A percentile compares a stretch with the other conserved stretches of the same genome.
These are phyloP conservation scores for Paramormyrops hopkinsi DNA, from an alignment of 2,797 vertebrate species.

Conservation along the genomic window DNA sequence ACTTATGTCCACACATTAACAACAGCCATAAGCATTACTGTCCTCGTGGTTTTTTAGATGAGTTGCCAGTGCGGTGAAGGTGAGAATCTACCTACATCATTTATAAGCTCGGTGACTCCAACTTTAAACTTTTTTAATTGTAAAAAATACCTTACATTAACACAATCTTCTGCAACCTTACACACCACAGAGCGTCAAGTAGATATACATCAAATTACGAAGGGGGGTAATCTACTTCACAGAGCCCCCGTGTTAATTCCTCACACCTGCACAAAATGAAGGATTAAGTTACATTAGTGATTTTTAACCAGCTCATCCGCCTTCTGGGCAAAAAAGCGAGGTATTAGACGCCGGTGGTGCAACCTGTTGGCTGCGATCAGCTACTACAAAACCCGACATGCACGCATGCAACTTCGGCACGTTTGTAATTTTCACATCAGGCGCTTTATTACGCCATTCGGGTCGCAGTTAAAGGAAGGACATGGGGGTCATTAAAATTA, in stretches of 20 bases:
- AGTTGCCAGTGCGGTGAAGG: neutral
- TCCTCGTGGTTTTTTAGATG: neutral
- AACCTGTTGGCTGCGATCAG: conserved; percentile 58
- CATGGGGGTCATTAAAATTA: neutral
- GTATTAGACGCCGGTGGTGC: conserved; percentile 16
- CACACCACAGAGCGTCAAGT: neutral
- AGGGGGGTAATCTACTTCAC: neutral
- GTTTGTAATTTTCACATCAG: neutral
- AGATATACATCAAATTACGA: neutral
- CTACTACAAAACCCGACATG: conserved; percentile 43
- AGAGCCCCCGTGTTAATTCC: neutral
- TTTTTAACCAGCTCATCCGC: neutral
- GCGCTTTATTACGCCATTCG: neutral
- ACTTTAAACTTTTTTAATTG: neutral
- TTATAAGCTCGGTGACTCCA: neutral
- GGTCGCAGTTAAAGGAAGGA: neutral
- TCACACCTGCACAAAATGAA: neutral
- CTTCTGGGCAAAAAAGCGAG: neutral
- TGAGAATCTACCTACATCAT: neutral
- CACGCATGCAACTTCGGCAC: conserved; percentile 15
- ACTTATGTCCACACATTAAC: neutral
- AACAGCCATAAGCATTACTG: neutral
- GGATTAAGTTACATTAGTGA: conserved; percentile 5
- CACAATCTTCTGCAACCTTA: neutral
- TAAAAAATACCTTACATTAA: neutral